Base-by-base conservation (phyloP, 1,140 invertebrate species). In the Drosophila pallidifrons region DNA sequence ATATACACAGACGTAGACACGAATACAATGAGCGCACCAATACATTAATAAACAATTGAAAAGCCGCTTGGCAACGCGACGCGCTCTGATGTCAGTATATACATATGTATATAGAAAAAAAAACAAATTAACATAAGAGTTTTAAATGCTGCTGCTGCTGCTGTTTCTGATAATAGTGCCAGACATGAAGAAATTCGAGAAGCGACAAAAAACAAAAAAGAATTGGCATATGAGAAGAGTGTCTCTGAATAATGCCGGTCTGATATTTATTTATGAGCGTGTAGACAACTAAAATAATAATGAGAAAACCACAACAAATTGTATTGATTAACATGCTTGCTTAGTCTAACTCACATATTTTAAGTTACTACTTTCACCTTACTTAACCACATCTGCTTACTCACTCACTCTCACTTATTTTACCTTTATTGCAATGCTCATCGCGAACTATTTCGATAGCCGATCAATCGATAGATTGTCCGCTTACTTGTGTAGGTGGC, bases 291-390 rank as follows among this genome's bases (percentile, higher is more conserved):
- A 32, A 13, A 13, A 54, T 32, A 54, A 13, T 32, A 54, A 54
- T 15, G 10, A 52, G 8, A 52, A 28, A 6, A 25, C 20, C 20
- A 25, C 20, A 25, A 25, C 20, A 25, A 25, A 25, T 25, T 30
- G 49, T 52, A 25, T n/a, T 59, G 5, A 49, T 49, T 15, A 38
- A 55, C 55, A 68, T 69, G 57, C 25, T 10, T 49, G 25, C 16
- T 16, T 35, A 8, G n/a, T 52, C n/a, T 69, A 69, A 52, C 59
- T 28, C n/a, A 54, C 30, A 15, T 46, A 49, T 1, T 59, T 51
- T 60, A 41, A 59, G 32, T 49, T 49, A 20, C 8, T 28, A 20
- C 15, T 11, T 51, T 43, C n/a, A 28, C 25, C 52, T 20, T 54
- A 51, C 25, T 63, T 70, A 45, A 70, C 47, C 11, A 46, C 35